phyloP scores from a whole-genome alignment of 2,888 invertebrate genomes.

The Caenorhabditis sp. region DNA sequence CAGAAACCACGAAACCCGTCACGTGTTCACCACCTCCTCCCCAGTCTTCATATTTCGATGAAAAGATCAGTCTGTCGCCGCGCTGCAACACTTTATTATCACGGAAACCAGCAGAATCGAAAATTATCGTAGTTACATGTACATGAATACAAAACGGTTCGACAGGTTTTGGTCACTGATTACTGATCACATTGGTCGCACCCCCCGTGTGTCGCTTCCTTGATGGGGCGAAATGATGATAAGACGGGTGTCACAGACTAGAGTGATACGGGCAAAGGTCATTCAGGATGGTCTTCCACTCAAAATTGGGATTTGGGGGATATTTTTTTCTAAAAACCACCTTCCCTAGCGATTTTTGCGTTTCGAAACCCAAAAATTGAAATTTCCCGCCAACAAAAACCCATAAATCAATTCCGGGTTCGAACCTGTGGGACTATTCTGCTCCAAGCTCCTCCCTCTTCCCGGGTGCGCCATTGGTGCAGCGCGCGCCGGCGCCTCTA shows the following conservation, averaged over 20 bases:
- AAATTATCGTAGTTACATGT: neutral
- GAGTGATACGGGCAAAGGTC: neutral
- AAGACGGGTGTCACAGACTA: neutral
- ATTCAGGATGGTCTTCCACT: neutral
- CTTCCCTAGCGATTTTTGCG: neutral
- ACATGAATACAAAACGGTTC: neutral
- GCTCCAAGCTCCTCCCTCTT: neutral
- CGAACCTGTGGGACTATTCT: neutral
- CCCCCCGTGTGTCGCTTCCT: conserved; percentile 1
- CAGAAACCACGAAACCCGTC: neutral
- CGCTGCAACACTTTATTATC: conserved; percentile 1
- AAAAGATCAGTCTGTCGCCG: conserved; percentile 46
- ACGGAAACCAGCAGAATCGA: neutral
- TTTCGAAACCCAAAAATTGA: neutral
- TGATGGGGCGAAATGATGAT: neutral
- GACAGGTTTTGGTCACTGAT: conserved; percentile 16
- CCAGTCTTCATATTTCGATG: conserved; percentile 31
- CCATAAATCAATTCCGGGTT: neutral
- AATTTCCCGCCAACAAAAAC: neutral
- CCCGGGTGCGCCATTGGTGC: neutral
- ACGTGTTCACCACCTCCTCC: too few relatives aligned
- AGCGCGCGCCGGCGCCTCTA: neutral
- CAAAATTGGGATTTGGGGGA: too few relatives aligned
- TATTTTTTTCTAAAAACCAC: too few relatives aligned
- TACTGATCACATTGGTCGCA: conserved; percentile 24